Base-by-base conservation (phyloP, 2,888 invertebrate genomes). In the Platypus cylindrus region DNA sequence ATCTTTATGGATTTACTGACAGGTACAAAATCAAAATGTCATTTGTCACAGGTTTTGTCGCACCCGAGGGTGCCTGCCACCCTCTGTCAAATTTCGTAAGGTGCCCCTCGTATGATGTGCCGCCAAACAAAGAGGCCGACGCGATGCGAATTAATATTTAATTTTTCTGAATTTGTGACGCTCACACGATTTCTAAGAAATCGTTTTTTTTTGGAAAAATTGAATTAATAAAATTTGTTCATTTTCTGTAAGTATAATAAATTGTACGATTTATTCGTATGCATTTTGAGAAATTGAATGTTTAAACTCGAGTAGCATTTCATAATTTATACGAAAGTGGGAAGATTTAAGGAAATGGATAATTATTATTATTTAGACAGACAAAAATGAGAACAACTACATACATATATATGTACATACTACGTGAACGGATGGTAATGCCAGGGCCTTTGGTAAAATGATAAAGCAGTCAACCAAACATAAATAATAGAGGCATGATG, bases 401-500 rank as follows among this genome's bases (percentile, higher is more conserved):
- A n/a, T n/a, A n/a, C n/a, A n/a, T n/a, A n/a, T n/a, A n/a, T n/a
- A n/a, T n/a, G n/a, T n/a, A n/a, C n/a, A n/a, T n/a, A n/a, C n/a
- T n/a, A n/a, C n/a, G n/a, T n/a, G n/a, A n/a, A n/a, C n/a, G n/a
- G n/a, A n/a, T n/a, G n/a, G n/a, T n/a, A n/a, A n/a, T n/a, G n/a
- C n/a, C n/a, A n/a, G n/a, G n/a, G n/a, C n/a, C n/a, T n/a, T n/a
- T n/a, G n/a, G n/a, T n/a, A 34, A 40, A 27, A 44, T 48, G 48
- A 54, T 50, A 53, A 53, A 51, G 52, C 49, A 50, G 50, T 52
- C 54, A 58, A 52, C 56, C 53, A 55, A 48, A 56, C 55, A 55
- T 57, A 56, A 56, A 59, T 60, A 59, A 59, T 58, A 54, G 47
- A 52, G 50, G 49, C 57, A 55, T 59, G 58, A 60, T 60, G 58